Conservation (phyloP, 2,888 invertebrate species). For the Noctua pronuba region DNA sequence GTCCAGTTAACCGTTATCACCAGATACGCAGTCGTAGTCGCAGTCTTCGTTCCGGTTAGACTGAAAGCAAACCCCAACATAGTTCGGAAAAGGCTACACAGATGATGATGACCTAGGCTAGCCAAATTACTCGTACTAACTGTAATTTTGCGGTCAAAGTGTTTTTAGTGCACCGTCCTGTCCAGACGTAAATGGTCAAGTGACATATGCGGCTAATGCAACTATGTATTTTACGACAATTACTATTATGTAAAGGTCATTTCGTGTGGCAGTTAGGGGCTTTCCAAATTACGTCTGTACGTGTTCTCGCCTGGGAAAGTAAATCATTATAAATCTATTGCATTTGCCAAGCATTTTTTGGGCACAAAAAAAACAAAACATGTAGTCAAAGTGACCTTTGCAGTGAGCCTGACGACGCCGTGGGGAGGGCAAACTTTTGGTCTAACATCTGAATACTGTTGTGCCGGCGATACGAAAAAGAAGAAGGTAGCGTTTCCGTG, state of each 20-base stretch:
- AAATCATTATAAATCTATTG: background rate
- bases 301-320: background rate
- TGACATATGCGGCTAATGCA: constrained; percentile 43
- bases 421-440: background rate
- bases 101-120: background rate
- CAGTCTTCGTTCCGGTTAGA: too few species aligned
- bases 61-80: background rate
- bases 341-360: background rate
- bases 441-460: background rate
- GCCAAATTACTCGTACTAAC: constrained; percentile 43
- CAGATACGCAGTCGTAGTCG: background rate
- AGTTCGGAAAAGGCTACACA: background rate
- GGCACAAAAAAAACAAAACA: background rate
- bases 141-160: constrained; percentile 45
- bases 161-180: constrained; percentile 45
- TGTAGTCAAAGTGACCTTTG: background rate
- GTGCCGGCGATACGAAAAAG: background rate
- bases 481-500: too few species aligned
- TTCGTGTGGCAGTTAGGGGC: constrained; percentile 20
- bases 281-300: constrained; percentile 5
- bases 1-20: too few species aligned
- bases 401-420: background rate
- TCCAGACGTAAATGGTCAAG: constrained; percentile 20
- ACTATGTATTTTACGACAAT: constrained; percentile 49
- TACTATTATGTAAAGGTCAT: constrained; percentile 36